Conservation (phyloP, 2,113 vertebrate genomes). For the Cairina moschata region DNA sequence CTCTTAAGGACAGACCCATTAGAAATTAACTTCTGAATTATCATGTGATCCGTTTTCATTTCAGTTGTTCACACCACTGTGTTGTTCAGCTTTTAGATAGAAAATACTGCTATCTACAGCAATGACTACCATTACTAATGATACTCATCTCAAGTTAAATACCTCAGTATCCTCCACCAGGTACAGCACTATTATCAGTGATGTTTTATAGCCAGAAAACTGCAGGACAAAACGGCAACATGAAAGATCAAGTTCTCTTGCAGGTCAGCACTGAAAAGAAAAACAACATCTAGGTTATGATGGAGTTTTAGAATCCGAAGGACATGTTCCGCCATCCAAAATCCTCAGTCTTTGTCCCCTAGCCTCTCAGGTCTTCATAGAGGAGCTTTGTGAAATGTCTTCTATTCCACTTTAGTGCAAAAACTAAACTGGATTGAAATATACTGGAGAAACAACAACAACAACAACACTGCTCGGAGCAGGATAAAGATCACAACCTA, state of each 20-base stretch:
- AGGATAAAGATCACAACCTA: not conserved
- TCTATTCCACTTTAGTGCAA: too few relatives aligned
- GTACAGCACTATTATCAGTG: not conserved
- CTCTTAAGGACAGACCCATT: conserved; percentile 1
- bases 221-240: not conserved
- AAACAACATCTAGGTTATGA: not conserved
- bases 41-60: not conserved
- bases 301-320: not conserved
- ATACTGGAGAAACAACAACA: not conserved
- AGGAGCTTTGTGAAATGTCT: too few relatives aligned
- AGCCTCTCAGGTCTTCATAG: not conserved
- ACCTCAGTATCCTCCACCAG: not conserved
- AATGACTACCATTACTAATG: not conserved
- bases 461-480: not conserved
- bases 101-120: not conserved
- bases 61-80: not conserved
- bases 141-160: not conserved
- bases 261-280: not conserved
- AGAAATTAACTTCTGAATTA: conserved; percentile 12
- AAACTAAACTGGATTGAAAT: not conserved
- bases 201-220: not conserved
- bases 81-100: not conserved
- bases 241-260: not conserved
- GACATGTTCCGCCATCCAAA: not conserved
- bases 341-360: not conserved